Evolutionary conservation across 2,797 vertebrate species (phyloP).

Genomic region (Catostomus latipinnis): DNA sequence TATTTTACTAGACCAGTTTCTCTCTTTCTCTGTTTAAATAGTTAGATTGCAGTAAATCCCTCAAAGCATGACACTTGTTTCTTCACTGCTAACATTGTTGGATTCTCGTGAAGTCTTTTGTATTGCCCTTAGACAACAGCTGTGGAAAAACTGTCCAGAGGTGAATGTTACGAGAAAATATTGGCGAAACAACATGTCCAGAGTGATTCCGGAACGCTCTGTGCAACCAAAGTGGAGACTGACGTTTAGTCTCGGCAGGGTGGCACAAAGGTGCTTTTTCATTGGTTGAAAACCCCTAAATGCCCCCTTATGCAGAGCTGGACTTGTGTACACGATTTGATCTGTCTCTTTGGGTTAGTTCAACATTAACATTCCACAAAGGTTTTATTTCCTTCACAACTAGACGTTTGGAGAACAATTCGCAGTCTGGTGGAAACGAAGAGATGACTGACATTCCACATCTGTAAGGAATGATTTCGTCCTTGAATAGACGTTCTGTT

Average conservation of each 20-base stretch:
- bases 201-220: constrained; percentile 70
- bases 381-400: not conserved
- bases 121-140: constrained; percentile 91
- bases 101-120: constrained; percentile 92
- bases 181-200: constrained; percentile 46
- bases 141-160: constrained; percentile 79
- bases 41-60: constrained; percentile 72
- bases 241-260: not conserved
- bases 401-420: too few relatives aligned
- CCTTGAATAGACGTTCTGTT: constrained; percentile 63
- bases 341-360: too few relatives aligned
- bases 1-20: constrained; percentile 87
- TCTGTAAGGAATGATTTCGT: constrained; percentile 35
- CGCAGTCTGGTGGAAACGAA: not conserved
- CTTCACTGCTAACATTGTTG: constrained; percentile 92
- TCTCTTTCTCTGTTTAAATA: constrained; percentile 78
- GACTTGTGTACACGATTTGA: not conserved
- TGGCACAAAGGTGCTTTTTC: not conserved
- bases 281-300: not conserved
- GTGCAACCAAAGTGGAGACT: constrained; percentile 74
- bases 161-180: constrained; percentile 49
- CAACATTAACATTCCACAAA: constrained; percentile 5
- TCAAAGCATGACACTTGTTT: constrained; percentile 84
- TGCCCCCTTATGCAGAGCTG: not conserved
- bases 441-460: constrained; percentile 4